Conservation (phyloP, 2,113 vertebrate genomes). For the Aldabrachelys gigantea region DNA sequence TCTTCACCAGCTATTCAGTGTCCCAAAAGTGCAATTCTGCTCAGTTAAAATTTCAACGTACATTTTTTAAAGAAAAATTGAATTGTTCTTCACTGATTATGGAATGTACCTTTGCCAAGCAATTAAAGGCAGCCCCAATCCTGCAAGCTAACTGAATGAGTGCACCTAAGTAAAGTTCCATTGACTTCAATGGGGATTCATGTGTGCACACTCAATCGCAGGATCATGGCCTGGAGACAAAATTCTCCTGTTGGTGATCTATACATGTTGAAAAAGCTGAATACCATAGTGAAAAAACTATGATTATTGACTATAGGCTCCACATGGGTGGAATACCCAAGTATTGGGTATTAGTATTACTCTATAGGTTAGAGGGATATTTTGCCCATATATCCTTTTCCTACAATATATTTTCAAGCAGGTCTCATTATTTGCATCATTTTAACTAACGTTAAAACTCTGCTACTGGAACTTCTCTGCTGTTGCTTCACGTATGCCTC, state of each 20-base stretch:
- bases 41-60: neutral
- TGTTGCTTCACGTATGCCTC: neutral
- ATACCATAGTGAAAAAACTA: neutral
- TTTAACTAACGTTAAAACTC: neutral
- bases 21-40: neutral
- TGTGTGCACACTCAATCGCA: neutral
- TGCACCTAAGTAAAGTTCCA: neutral
- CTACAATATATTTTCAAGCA: neutral
- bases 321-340: neutral
- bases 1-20: neutral
- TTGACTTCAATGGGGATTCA: neutral
- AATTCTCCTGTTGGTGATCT: neutral
- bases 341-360: neutral
- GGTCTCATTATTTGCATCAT: neutral
- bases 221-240: neutral
- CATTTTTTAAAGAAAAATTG: neutral
- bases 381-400: neutral
- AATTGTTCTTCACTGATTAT: neutral
- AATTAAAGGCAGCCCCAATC: neutral
- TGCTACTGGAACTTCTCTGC: neutral
- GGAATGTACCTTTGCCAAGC: fast-evolving
- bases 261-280: neutral
- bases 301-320: neutral
- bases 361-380: neutral
- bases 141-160: neutral